Evolutionary conservation across 1,140 invertebrate genomes (phyloP), one percentile per base, ranked within the genome.

Genomic region (Gryon sp.): DNA sequence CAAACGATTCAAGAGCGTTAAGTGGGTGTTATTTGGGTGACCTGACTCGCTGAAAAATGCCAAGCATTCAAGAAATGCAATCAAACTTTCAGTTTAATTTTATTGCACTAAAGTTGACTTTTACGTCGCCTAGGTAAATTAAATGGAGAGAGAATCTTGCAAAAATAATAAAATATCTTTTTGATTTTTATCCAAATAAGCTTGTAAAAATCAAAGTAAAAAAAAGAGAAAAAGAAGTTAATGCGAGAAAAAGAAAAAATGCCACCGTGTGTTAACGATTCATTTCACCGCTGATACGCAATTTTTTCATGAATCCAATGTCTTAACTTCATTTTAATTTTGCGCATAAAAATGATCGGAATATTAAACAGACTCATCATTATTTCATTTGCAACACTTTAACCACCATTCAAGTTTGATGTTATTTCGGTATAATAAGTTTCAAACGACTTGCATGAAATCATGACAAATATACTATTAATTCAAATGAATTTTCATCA

Each of bases 31-130:
- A 72, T 62, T 72, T 72, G 46, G 57, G 38, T 62, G 46, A 62
- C 38, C 40, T 53, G 48, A 18, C 40, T 20, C 20, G 18, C 20
- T 19, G 30, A 63, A 73, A 73, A 73, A 73, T 73, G 57, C 55
- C 0, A 20, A 16, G 50, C 34, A 57, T 73, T 63, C 50, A 63
- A 63, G 50, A 63, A 63, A 73, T 73, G 69, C 59, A 73, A 63
- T 73, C 69, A 63, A 63, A 73, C 69, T 63, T 73, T 73, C 18
- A 40, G 59, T 57, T 63, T 63, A 73, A 63, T 73, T 73, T 63
- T 73, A 73, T 57, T 57, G 40, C 50, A 55, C 32, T 0, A 12
- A 50, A 63, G 59, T 73, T 63, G 57, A 57, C 69, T 63, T 73
- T 63, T 40, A 53, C 46, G 8, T 28, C 18, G 8, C n/a, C n/a